phyloP scores from a whole-genome alignment of 2,888 invertebrate genomes.

The Formica aserva region DNA sequence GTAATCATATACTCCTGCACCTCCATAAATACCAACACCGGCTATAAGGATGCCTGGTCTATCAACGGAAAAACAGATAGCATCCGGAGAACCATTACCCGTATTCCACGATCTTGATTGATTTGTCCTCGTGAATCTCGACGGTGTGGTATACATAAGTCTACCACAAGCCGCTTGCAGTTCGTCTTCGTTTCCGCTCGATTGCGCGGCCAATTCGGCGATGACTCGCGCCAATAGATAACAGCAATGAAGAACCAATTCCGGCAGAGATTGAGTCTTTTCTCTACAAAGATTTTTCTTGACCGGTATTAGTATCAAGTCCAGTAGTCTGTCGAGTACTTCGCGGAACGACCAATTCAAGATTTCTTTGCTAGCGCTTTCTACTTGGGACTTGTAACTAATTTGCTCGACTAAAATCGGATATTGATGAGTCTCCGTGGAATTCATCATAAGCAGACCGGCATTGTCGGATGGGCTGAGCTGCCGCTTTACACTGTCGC shows the following conservation, averaged over 20 bases:
- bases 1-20: constrained; percentile 95
- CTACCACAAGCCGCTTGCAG: constrained; percentile 91
- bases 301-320: constrained; percentile 93
- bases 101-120: constrained; percentile 98
- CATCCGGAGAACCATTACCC: constrained; percentile 98
- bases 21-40: constrained; percentile 96
- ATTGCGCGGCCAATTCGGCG: constrained; percentile 94
- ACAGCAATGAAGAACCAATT: constrained; percentile 90
- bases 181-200: constrained; percentile 92
- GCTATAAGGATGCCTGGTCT: constrained; percentile 94
- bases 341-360: constrained; percentile 91
- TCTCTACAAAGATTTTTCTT: constrained; percentile 87
- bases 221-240: constrained; percentile 93
- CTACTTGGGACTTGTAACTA: constrained; percentile 89
- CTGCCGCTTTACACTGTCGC: constrained; percentile 86
- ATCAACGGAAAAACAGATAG: constrained; percentile 97
- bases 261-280: constrained; percentile 87
- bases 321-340: constrained; percentile 93
- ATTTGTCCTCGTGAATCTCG: constrained; percentile 96
- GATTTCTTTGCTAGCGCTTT: constrained; percentile 81
- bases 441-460: constrained; percentile 89
- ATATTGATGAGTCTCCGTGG: constrained; percentile 90
- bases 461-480: constrained; percentile 91
- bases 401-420: constrained; percentile 93
- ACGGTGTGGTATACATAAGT: constrained; percentile 94